Evolutionary conservation across 2,113 vertebrate genomes (phyloP).

Genomic region (Leucopsar rothschildi): DNA sequence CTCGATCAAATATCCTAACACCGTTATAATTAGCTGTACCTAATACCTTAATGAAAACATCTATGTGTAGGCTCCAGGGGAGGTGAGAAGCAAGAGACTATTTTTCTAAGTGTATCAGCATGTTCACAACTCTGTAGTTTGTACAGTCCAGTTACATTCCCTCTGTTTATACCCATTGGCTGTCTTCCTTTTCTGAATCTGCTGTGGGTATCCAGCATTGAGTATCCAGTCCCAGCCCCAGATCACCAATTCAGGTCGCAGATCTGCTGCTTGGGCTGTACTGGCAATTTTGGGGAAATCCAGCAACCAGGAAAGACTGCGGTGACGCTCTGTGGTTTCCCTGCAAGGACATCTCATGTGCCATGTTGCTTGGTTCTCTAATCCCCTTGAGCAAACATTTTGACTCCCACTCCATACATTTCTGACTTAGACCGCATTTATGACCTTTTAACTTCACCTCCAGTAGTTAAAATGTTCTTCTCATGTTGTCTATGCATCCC

Average conservation of each 20-base stretch:
- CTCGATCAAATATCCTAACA: not conserved
- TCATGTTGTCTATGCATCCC: rapidly evolving
- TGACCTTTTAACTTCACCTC: not conserved
- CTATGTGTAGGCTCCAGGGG: not conserved
- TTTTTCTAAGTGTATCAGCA: not conserved
- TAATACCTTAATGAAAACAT: not conserved
- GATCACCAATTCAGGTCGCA: rapidly evolving
- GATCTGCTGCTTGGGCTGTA: not conserved
- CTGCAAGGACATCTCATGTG: not conserved
- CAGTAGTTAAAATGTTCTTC: not conserved
- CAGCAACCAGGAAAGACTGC: not conserved
- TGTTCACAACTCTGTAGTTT: not conserved
- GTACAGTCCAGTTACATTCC: not conserved
- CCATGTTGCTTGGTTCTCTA: not conserved
- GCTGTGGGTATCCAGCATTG: not conserved
- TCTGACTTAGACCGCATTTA: not conserved
- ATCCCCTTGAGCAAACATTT: not conserved
- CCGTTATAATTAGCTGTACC: not conserved
- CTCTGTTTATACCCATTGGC: not conserved
- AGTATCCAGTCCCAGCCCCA: not conserved
- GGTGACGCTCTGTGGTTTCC: not conserved
- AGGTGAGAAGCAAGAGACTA: not conserved
- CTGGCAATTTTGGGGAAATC: not conserved
- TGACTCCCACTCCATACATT: not conserved
- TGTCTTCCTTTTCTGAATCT: not conserved